A percentile compares a stretch with the other conserved stretches of the same genome.
Conservation (phyloP, 2,113 vertebrate genomes). For the Alexandromys fortis region DNA sequence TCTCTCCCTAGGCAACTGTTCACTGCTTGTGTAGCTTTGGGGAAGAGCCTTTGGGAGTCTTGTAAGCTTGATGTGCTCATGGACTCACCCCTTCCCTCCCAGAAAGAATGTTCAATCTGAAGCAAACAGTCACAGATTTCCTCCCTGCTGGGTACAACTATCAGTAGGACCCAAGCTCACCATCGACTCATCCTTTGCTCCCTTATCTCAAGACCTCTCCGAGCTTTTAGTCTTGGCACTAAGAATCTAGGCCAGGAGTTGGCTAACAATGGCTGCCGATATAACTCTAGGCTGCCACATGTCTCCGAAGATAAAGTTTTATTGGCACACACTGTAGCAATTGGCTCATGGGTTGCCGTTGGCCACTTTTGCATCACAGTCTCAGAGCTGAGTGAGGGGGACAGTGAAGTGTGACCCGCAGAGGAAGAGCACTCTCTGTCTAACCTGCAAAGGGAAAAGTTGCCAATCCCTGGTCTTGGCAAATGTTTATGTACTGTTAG, state of each 20-base stretch:
- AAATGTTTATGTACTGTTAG: not conserved
- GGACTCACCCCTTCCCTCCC: rapidly evolving
- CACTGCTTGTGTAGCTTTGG: not conserved
- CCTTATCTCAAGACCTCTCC: not conserved
- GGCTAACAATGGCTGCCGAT: not conserved
- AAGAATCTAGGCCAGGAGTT: not conserved
- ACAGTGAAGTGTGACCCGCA: not conserved
- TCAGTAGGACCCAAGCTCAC: not conserved
- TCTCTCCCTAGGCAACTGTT: not conserved
- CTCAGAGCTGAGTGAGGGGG: not conserved
- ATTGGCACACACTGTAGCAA: not conserved
- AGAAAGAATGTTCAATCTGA: not conserved
- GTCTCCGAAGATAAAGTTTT: conserved; percentile 18
- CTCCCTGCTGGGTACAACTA: not conserved
- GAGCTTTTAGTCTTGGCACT: not conserved
- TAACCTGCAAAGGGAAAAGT: not conserved
- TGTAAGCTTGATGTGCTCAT: not conserved
- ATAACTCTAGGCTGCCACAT: not conserved
- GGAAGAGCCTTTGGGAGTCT: not conserved
- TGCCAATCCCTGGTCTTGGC: too few relatives aligned
- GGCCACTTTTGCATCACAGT: not conserved
- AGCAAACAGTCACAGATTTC: too few relatives aligned
- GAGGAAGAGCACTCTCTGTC: not conserved
- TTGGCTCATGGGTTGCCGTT: not conserved
- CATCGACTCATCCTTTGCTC: rapidly evolving